phyloP scores from a whole-genome alignment of 2,113 vertebrate species.

The Egretta garzetta region DNA sequence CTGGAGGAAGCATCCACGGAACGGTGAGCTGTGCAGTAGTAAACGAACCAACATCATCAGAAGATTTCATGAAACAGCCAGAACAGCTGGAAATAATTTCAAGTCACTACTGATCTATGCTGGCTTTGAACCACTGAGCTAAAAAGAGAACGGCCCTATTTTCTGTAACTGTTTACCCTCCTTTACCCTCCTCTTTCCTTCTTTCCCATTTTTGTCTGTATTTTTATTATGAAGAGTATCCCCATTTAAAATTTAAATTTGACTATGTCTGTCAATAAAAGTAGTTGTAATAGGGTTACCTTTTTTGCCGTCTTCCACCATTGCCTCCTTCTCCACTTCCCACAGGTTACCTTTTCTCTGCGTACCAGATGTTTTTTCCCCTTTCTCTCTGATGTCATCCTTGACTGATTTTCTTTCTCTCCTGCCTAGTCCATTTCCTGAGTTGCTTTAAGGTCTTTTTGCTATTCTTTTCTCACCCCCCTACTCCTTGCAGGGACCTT shows the following conservation, averaged over 20 bases:
- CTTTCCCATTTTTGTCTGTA: neutral
- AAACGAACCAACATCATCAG: neutral
- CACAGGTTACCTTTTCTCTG: neutral
- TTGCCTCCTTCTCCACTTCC: neutral
- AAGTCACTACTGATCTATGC: neutral
- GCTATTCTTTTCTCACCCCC: neutral
- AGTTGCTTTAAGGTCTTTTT: neutral
- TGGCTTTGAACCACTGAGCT: slow-evolving; percentile 5
- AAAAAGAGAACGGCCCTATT: neutral
- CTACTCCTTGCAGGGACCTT: neutral
- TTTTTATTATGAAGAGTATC: neutral
- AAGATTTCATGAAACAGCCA: neutral
- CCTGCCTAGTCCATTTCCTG: neutral
- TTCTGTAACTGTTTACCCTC: neutral
- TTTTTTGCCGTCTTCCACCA: neutral
- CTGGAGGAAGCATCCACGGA: neutral
- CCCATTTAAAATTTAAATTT: neutral
- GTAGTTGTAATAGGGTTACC: neutral
- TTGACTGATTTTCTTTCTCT: neutral
- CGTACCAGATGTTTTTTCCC: neutral
- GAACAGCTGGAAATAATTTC: slow-evolving; percentile 22
- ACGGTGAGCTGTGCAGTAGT: neutral
- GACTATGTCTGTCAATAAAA: neutral
- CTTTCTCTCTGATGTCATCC: neutral
- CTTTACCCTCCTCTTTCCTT: neutral